These are phyloP conservation scores for Hemiprocne comata DNA, from an alignment of 2,113 vertebrate species.

Conservation along the genomic window DNA sequence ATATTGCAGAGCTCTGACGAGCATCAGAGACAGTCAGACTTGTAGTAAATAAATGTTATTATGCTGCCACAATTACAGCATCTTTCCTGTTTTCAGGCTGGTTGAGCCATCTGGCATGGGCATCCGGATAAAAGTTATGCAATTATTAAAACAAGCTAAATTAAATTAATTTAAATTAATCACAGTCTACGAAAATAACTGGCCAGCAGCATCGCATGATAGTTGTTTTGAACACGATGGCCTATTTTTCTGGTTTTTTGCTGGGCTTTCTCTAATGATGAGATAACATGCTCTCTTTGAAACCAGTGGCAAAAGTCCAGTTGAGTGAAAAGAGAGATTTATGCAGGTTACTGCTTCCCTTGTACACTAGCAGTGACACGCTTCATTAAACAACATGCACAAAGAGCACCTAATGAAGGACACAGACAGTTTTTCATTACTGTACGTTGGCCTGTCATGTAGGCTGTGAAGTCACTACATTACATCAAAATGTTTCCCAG, in stretches of 20 bases:
- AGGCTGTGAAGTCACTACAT: neutral
- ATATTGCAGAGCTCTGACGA: neutral
- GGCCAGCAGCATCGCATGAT: constrained; percentile 27
- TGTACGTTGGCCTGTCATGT: neutral
- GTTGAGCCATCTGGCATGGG: constrained; percentile 22
- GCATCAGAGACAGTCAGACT: neutral
- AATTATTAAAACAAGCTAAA: constrained; percentile 67
- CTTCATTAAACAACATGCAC: neutral
- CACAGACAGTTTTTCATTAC: neutral
- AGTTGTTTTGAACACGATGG: constrained; percentile 35
- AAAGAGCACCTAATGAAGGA: neutral
- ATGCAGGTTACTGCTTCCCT: neutral
- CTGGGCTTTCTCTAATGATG: constrained; percentile 36
- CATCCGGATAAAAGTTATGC: constrained; percentile 49
- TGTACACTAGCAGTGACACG: neutral
- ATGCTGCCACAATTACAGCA: constrained; percentile 24
- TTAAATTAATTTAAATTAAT: constrained; percentile 73
- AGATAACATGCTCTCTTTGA: neutral
- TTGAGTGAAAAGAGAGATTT: neutral
- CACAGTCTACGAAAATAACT: constrained; percentile 23
- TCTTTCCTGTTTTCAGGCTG: constrained; percentile 55
- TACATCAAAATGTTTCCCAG: neutral
- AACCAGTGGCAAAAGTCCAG: neutral
- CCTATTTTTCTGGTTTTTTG: constrained; percentile 50
- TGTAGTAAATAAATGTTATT: constrained; percentile 60